Conservation (phyloP, 2,888 invertebrate species). For the Eudasyphora cyanicolor region DNA sequence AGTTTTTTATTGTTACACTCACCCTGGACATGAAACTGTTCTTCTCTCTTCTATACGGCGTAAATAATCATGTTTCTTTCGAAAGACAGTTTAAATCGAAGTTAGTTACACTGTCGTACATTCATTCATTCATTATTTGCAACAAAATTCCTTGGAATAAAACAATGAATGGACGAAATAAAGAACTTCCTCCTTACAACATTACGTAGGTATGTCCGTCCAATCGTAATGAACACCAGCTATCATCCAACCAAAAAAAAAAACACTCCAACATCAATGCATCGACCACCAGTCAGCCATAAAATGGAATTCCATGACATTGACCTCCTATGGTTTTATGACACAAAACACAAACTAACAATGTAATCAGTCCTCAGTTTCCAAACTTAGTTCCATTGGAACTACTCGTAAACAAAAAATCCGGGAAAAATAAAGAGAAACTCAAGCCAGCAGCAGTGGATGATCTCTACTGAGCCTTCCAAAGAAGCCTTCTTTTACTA, state of each 20-base stretch:
- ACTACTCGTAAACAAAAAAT: too few species aligned
- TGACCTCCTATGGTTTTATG: conserved; percentile 56
- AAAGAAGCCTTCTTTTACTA: conserved; percentile 30
- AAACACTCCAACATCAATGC: neutral
- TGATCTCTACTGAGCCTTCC: neutral
- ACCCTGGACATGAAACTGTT: neutral
- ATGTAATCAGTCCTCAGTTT: conserved; percentile 35
- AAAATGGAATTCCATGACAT: conserved; percentile 35
- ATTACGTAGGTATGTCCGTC: neutral
- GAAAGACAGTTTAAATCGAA: too few species aligned
- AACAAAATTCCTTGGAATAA: neutral
- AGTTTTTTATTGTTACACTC: neutral
- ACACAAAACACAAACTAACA: conserved; percentile 47
- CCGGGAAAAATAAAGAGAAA: neutral
- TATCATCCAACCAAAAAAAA: neutral
- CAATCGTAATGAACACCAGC: conserved; percentile 1
- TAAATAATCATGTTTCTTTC: neutral
- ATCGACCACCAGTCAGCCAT: neutral
- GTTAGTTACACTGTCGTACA: neutral
- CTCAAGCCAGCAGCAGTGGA: neutral
- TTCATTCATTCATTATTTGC: conserved; percentile 23
- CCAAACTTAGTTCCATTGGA: neutral
- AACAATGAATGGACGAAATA: conserved; percentile 22
- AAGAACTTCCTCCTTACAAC: conserved; percentile 46
- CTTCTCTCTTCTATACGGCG: neutral